These are phyloP conservation scores for Apodemia mormo DNA, from an alignment of 2,888 invertebrate species.

Conservation along the genomic window DNA sequence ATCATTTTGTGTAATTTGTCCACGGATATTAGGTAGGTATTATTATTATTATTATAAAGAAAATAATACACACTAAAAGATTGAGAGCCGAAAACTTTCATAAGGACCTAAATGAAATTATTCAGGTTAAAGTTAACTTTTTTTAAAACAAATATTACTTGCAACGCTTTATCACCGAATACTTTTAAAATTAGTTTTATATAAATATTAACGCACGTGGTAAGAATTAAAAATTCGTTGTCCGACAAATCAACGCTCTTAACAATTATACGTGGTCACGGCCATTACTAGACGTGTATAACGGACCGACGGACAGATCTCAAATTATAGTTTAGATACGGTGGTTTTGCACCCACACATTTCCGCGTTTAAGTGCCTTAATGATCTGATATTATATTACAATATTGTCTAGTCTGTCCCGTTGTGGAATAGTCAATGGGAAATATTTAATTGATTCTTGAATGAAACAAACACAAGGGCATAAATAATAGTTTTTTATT, in stretches of 20 bases:
- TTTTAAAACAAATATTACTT: not conserved
- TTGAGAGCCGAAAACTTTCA: too few species aligned
- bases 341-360: slow-evolving; percentile 80
- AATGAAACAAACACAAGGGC: slow-evolving; percentile 54
- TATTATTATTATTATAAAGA: too few species aligned
- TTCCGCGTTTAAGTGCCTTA: slow-evolving; percentile 74
- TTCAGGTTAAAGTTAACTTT: too few species aligned
- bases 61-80: too few species aligned
- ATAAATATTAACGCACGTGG: slow-evolving; percentile 60
- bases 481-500: slow-evolving; percentile 52
- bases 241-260: slow-evolving; percentile 64
- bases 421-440: slow-evolving; percentile 63
- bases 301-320: slow-evolving; percentile 67
- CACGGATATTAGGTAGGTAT: too few species aligned
- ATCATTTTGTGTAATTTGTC: too few species aligned
- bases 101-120: too few species aligned
- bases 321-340: slow-evolving; percentile 80
- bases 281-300: slow-evolving; percentile 63
- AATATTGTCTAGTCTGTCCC: slow-evolving; percentile 62
- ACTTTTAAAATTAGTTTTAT: slow-evolving; percentile 30
- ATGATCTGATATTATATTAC: slow-evolving; percentile 69
- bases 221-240: slow-evolving; percentile 70
- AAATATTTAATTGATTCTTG: slow-evolving; percentile 55
- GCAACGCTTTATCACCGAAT: slow-evolving; percentile 42
- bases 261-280: slow-evolving; percentile 72